These are phyloP conservation scores for Lumbricus terrestris DNA, from an alignment of 2,888 invertebrate species.

Conservation along the genomic window DNA sequence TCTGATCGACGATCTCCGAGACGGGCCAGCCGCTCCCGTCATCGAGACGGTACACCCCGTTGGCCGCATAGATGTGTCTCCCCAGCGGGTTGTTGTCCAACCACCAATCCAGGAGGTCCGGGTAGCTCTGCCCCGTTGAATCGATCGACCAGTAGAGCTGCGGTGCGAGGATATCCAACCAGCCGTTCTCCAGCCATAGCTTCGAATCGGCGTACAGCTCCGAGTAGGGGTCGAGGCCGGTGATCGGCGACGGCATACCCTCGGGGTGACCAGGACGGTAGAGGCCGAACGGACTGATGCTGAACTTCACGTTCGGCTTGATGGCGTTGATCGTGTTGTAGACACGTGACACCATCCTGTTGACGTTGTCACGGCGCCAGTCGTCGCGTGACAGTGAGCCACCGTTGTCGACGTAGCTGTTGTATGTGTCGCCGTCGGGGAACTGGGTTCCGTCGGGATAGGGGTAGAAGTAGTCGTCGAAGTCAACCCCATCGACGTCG, in stretches of 20 bases:
- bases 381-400: constrained; percentile 45
- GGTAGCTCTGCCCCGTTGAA: constrained; percentile 51
- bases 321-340: constrained; percentile 39
- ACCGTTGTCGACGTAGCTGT: constrained; percentile 43
- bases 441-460: constrained; percentile 48
- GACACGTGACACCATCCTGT: constrained; percentile 44
- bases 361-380: constrained; percentile 52
- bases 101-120: constrained; percentile 53
- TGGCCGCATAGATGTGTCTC: constrained; percentile 48
- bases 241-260: constrained; percentile 42
- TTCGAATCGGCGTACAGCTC: constrained; percentile 49
- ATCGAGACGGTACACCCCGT: constrained; percentile 43
- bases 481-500: constrained; percentile 53
- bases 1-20: constrained; percentile 46
- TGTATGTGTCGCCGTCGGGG: constrained; percentile 49
- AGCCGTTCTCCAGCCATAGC: constrained; percentile 49
- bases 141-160: constrained; percentile 55
- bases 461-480: constrained; percentile 57
- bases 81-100: constrained; percentile 43
- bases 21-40: constrained; percentile 43
- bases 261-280: constrained; percentile 49
- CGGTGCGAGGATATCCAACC: constrained; percentile 52
- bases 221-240: constrained; percentile 45
- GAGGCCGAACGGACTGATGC: constrained; percentile 54
- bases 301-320: constrained; percentile 46